Evolutionary conservation across 2,797 vertebrate genomes (phyloP), one percentile per base, ranked within the genome.

Genomic region (Spinus pinus): DNA sequence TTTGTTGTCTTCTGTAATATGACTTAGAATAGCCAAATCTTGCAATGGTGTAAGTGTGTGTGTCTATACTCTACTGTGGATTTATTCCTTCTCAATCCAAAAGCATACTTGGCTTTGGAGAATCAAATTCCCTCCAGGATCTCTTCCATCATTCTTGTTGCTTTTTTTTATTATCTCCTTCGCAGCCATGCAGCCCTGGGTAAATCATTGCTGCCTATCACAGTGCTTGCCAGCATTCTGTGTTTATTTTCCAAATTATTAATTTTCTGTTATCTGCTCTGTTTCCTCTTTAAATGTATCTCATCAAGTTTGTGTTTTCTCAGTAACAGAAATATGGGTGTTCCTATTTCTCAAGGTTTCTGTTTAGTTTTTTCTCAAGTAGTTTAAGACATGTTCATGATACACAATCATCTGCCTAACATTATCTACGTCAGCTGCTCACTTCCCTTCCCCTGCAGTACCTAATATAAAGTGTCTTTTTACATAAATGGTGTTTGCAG

Each of bases 401-500:
- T 35, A 66, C 46, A 50, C 31, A 70, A 1, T 54, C 62, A 62
- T 83, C 73, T 92, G 47, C 44, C 51, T 90, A 86, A 90, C 83
- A 82, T 90, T 96, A 88, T 81, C 51, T 94, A 41, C 35, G 44
- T 96, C 86, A 88, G 27, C 35, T 77, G 65, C 54, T 96, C 42
- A 46, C 80, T 94, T 96, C 73, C 81, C 70, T 84, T 93, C 77
- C 51, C 25, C 56, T 81, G 65, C 44, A 61, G 71, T 75, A 84
- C 73, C 70, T 88, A 12, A 81, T 95, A 61, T 39, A 19, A 95
- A 95, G 69, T 81, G 72, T 90, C 27, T 66, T 93, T 95, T 88
- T 56, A 18, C 53, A 70, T 81, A 84, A 73, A 96, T 91, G 87
- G 49, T 81, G 44, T 92, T 96, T 90, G 72, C 93, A 94, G 92